Evolutionary conservation across 2,888 invertebrate genomes (phyloP).

Genomic region (Drosophila neotestacea): DNA sequence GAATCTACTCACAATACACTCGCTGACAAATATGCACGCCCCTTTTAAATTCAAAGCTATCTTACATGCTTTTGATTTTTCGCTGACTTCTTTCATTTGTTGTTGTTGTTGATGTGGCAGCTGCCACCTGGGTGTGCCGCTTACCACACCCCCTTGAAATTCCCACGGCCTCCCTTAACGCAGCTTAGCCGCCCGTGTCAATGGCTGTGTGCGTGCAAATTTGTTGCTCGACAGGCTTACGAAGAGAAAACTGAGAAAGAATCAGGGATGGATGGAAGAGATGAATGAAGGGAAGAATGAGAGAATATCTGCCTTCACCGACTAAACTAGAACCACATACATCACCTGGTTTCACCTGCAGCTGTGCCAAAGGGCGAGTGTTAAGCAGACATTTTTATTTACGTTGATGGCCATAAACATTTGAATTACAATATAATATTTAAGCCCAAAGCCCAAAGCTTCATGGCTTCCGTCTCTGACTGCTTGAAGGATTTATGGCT

Average conservation of each 20-base stretch:
- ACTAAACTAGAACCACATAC: conserved; percentile 30
- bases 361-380: conserved; percentile 43
- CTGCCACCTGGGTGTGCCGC: conserved; percentile 39
- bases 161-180: conserved; percentile 26
- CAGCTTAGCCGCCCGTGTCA: conserved; percentile 74
- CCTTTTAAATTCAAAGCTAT: conserved; percentile 54
- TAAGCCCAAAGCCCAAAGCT: conserved; percentile 58
- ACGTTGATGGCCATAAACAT: conserved; percentile 80
- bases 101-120: conserved; percentile 21
- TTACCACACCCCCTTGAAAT: conserved; percentile 30
- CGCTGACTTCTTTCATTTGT: conserved; percentile 24
- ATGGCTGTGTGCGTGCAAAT: conserved; percentile 73
- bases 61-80: conserved; percentile 71
- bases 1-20: conserved; percentile 38
- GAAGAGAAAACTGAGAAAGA: neutral
- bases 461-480: conserved; percentile 25
- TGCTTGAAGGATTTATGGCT: conserved; percentile 71
- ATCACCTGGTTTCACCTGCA: conserved; percentile 44
- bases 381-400: conserved; percentile 76
- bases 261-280: neutral
- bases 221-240: conserved; percentile 63
- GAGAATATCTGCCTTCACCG: conserved; percentile 19
- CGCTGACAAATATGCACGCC: conserved; percentile 56
- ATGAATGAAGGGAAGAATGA: neutral
- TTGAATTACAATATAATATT: conserved; percentile 80